phyloP scores from a whole-genome alignment of 2,888 invertebrate genomes.

The Galerucella pusilla region DNA sequence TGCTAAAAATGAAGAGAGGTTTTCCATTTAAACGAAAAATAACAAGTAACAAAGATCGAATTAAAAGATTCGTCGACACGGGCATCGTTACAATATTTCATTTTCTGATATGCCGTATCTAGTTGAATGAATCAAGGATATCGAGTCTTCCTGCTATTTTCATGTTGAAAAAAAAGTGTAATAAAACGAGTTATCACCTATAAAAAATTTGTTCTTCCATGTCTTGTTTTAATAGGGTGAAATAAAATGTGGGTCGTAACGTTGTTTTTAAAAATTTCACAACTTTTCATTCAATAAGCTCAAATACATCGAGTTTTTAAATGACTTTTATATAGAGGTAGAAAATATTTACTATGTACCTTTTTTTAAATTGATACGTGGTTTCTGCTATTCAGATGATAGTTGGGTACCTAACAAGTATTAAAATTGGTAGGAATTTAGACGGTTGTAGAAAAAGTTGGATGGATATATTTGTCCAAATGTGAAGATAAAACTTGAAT shows the following conservation, averaged over 20 bases:
- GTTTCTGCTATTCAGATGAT: no score
- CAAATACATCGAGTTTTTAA: no score
- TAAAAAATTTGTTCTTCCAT: neutral
- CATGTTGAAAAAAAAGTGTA: constrained; percentile 22
- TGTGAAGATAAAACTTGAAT: no score
- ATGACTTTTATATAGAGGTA: no score
- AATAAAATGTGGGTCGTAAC: neutral
- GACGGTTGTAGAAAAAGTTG: no score
- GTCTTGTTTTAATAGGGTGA: neutral
- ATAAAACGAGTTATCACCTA: constrained; percentile 25
- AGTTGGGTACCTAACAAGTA: no score
- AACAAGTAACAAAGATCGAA: constrained; percentile 14
- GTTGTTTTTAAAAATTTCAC: neutral
- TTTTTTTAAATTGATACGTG: no score
- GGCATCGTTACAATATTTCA: constrained; percentile 23
- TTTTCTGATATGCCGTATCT: constrained; percentile 27
- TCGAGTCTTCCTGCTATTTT: constrained; percentile 29
- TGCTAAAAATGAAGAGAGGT: neutral
- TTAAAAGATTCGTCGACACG: constrained; percentile 23
- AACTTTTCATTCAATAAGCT: neutral
- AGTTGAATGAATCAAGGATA: constrained; percentile 24
- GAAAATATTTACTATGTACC: no score
- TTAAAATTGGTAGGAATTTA: no score
- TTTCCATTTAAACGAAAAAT: constrained; percentile 2
- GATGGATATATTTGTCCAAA: no score